A percentile compares a stretch with the other conserved stretches of the same genome.
phyloP scores from a whole-genome alignment of 1,140 invertebrate genomes.

The Pomacea maculata region DNA sequence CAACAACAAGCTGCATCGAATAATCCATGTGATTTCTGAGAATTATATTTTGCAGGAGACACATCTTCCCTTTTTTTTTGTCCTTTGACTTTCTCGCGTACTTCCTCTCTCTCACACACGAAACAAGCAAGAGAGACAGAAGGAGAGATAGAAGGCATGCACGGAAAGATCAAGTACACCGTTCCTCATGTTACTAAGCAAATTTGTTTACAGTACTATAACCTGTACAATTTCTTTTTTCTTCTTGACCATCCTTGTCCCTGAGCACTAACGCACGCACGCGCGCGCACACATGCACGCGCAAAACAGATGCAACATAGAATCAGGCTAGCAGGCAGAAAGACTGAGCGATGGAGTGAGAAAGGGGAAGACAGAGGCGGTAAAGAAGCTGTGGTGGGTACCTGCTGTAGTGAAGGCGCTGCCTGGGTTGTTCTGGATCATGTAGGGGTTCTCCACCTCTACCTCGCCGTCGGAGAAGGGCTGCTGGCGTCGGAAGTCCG shows the following conservation, averaged over 20 bases:
- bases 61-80: no score
- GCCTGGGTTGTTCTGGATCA: constrained; percentile 87
- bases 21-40: no score
- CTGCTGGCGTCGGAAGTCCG: constrained; percentile 38
- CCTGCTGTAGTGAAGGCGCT: constrained; percentile 82
- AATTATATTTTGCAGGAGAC: no score
- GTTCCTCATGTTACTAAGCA: no score
- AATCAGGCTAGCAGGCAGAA: neutral
- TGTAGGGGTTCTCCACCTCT: constrained; percentile 90
- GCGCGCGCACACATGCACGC: neutral
- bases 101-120: no score
- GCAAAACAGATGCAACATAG: neutral
- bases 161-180: no score
- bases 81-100: no score
- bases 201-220: no score
- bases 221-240: no score
- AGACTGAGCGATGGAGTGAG: neutral
- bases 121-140: no score
- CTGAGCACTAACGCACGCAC: neutral
- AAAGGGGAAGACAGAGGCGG: neutral
- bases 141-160: no score
- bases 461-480: constrained; percentile 71
- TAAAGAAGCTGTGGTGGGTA: constrained; percentile 17
- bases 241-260: neutral
- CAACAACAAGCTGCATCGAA: no score